phyloP scores from a whole-genome alignment of 2,797 vertebrate species.

The Ctenopoma kingsleyae region DNA sequence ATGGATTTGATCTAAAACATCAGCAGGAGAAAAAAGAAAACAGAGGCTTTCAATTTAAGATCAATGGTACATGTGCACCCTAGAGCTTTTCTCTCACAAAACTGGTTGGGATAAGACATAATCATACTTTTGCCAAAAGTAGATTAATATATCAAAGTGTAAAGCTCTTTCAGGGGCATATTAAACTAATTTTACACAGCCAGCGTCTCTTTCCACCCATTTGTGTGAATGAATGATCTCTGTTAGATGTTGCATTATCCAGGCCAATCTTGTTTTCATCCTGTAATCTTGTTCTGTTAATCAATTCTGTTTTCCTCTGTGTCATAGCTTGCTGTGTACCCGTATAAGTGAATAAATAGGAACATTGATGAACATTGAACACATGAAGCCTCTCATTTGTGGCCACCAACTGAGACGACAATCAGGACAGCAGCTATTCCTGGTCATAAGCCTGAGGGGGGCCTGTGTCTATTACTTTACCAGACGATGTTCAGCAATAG shows the following conservation, averaged over 20 bases:
- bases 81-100: conserved; percentile 33
- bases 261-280: conserved; percentile 59
- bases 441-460: conserved; percentile 52
- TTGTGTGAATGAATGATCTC: conserved; percentile 34
- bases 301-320: conserved; percentile 47
- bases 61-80: conserved; percentile 26
- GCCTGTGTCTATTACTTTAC: conserved; percentile 51
- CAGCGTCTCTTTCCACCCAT: conserved; percentile 30
- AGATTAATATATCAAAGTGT: conserved; percentile 56
- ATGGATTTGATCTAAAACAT: conserved; percentile 30
- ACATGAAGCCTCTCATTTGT: conserved; percentile 30
- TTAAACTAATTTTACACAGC: conserved; percentile 36
- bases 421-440: conserved; percentile 69
- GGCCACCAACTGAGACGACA: conserved; percentile 60
- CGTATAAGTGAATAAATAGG: conserved; percentile 34
- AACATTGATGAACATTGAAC: conserved; percentile 44
- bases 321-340: conserved; percentile 29
- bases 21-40: conserved; percentile 28
- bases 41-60: conserved; percentile 37
- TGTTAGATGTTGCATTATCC: conserved; percentile 42
- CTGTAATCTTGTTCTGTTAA: conserved; percentile 58
- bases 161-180: conserved; percentile 32
- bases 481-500: conserved; percentile 35
- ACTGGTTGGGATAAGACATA: conserved; percentile 29
- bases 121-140: conserved; percentile 43